These are phyloP conservation scores for Anas platyrhynchos DNA, from an alignment of 2,113 vertebrate species.

Conservation along the genomic window DNA sequence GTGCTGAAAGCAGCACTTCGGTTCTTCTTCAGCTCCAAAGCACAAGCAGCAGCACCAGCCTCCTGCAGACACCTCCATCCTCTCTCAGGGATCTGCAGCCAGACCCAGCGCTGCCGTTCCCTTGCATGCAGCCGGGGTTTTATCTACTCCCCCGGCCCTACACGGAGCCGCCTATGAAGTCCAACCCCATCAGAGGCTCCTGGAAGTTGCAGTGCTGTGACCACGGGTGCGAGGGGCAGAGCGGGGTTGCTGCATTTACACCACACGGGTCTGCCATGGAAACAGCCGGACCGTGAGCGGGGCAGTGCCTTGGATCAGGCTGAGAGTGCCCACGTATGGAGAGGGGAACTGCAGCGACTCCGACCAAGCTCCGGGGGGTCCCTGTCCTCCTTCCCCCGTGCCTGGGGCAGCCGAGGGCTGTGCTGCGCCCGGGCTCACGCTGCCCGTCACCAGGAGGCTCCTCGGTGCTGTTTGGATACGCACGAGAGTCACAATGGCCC, in stretches of 20 bases:
- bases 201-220: not conserved
- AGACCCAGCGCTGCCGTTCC: not conserved
- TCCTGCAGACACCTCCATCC: too few species aligned
- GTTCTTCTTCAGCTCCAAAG: not conserved
- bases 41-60: not conserved
- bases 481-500: not conserved
- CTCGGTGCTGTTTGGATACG: not conserved
- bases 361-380: too few species aligned
- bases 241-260: accelerated
- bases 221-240: not conserved
- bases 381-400: not conserved
- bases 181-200: not conserved
- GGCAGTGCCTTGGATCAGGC: not conserved
- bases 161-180: not conserved
- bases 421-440: not conserved
- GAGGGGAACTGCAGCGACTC: not conserved
- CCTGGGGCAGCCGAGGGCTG: not conserved
- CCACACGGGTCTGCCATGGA: not conserved
- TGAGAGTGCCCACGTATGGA: accelerated
- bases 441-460: accelerated
- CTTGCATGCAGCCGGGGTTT: too few species aligned
- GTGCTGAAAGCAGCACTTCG: too few species aligned
- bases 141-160: not conserved
- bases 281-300: not conserved
- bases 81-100: not conserved